Base-by-base conservation (phyloP, 2,113 vertebrate genomes). In the Oryzias melastigma region DNA sequence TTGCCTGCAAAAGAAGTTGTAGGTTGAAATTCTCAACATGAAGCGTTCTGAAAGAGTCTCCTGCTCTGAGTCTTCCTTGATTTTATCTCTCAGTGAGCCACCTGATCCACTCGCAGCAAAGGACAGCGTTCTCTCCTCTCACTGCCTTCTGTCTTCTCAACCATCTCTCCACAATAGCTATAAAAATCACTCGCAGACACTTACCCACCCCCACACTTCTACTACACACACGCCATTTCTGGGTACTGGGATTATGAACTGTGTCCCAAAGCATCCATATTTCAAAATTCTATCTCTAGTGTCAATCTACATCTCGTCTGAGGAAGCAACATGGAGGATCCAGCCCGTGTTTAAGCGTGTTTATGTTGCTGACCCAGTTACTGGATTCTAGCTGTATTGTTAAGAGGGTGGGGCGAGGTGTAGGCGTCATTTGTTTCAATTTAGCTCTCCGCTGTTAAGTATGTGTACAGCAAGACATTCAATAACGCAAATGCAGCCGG, bases 321-420 rank as follows among this genome's bases (percentile, higher is more conserved):
- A 60, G 69, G 75, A 83, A 59, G 75, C 79, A 83, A 68, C 62
- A 47, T 51, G 61, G 67, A 77, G 66, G 73, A 80, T 81, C 73
- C 53, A 22, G 71, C 64, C 68, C 27, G 27, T 78, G 80, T 80
- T 74, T 75, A 80, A 79, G 73, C 57, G 66, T 81, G 65, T 79
- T 83, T 82, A 85, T 64, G 70, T 78, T 80, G 81, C 62, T 89
- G 91, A 91, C 89, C 89, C 83, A 91, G 62, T 88, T 89, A 78
- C 67, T 62, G 65, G 57, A 16, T 79, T 75, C 63, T 65, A 27
- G 8, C 59, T 69, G 74, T 46, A 7, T 63, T 80, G 55, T 69
- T 68, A 53, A 29, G 58, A 56, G 69, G 81, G 65, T 58, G 74
- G 63, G 66, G 58, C 63, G 41, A 57, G 18, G 35, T 13, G 7